Conservation (phyloP, 2,113 vertebrate species). For the Strix aluco region DNA sequence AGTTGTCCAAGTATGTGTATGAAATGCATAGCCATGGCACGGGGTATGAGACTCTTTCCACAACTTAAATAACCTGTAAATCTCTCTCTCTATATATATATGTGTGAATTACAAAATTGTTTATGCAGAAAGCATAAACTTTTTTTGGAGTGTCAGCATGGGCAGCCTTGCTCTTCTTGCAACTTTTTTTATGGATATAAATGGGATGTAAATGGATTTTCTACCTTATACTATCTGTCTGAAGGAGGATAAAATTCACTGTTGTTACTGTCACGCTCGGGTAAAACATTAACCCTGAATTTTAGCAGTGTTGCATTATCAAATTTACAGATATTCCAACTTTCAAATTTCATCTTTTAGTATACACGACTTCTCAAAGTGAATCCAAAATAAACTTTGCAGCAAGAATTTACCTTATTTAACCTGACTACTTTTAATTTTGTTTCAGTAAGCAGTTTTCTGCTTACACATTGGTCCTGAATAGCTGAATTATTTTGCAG, state of each 20-base stretch:
- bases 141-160: not conserved
- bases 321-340: not conserved
- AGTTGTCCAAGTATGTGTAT: accelerated
- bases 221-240: not conserved
- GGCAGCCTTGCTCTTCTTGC: not conserved
- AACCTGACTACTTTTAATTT: not conserved
- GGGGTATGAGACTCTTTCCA: not conserved
- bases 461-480: conserved; percentile 44
- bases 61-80: not conserved
- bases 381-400: not conserved
- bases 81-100: not conserved
- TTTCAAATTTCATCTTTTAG: not conserved
- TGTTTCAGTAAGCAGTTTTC: conserved; percentile 22
- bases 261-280: not conserved
- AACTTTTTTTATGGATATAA: not conserved
- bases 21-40: accelerated
- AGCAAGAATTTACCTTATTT: not conserved
- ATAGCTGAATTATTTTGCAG: conserved; percentile 46
- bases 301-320: not conserved
- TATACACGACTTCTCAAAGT: not conserved
- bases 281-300: conserved; percentile 2
- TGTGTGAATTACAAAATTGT: not conserved
- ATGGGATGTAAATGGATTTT: conserved; percentile 13
- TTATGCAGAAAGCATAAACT: not conserved
- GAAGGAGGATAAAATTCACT: not conserved